Evolutionary conservation across 2,113 vertebrate genomes (phyloP).

Genomic region (Sakesphorus luctuosus): DNA sequence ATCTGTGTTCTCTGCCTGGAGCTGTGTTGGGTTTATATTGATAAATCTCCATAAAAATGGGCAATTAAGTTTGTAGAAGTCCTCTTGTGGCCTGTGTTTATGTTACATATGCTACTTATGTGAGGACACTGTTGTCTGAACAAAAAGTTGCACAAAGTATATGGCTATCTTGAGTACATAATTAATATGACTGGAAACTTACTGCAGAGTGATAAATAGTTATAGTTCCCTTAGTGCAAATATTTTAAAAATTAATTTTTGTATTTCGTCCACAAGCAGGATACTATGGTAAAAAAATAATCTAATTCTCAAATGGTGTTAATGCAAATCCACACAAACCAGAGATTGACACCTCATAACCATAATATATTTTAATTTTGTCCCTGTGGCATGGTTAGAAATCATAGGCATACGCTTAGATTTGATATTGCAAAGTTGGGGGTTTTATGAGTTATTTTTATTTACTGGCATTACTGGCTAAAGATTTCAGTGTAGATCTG

Average conservation of each 20-base stretch:
- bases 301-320: not conserved
- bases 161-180: not conserved
- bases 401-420: not conserved
- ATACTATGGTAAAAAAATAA: not conserved
- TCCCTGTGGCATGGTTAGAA: not conserved
- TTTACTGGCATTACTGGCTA: not conserved
- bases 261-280: not conserved
- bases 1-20: not conserved
- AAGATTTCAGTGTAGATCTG: not conserved
- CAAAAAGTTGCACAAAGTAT: not conserved
- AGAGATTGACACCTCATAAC: not conserved
- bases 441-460: not conserved
- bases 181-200: not conserved
- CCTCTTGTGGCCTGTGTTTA: not conserved
- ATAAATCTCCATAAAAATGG: not conserved
- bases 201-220: not conserved
- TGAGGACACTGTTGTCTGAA: not conserved
- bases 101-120: not conserved
- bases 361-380: not conserved
- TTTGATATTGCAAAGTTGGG: not conserved
- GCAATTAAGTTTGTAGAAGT: not conserved
- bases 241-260: not conserved
- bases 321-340: not conserved
- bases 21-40: not conserved
- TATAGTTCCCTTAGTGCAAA: not conserved